A percentile compares a stretch with the other conserved stretches of the same genome.
Evolutionary conservation across 2,113 vertebrate species (phyloP).

Genomic region (Calonectris borealis): DNA sequence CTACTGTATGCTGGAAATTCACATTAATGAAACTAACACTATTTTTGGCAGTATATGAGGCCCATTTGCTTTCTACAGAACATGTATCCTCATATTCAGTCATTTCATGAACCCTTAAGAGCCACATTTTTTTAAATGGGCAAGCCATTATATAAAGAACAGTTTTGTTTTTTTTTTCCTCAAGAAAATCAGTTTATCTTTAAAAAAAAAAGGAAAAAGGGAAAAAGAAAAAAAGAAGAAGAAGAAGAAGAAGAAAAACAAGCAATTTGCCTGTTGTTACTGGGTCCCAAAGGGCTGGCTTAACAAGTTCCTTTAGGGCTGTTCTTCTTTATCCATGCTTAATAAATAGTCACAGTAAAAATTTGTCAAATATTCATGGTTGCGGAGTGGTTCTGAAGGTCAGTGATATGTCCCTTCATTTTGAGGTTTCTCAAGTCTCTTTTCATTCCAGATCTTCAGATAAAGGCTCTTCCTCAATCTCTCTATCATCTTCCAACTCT

Average conservation of each 20-base stretch:
- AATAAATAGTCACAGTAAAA: slow-evolving; percentile 99
- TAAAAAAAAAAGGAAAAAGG: slow-evolving; percentile 73
- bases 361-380: slow-evolving; percentile 88
- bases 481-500: slow-evolving; percentile 96
- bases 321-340: slow-evolving; percentile 94
- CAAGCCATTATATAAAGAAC: slow-evolving; percentile 85
- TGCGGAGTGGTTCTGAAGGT: slow-evolving; percentile 92
- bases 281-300: slow-evolving; percentile 91
- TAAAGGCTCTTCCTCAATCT: slow-evolving; percentile 98
- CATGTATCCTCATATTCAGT: slow-evolving; percentile 87
- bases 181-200: slow-evolving; percentile 85
- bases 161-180: slow-evolving; percentile 72
- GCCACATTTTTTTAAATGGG: slow-evolving; percentile 85
- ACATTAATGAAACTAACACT: slow-evolving; percentile 97
- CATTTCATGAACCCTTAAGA: slow-evolving; percentile 88
- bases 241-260: slow-evolving; percentile 78
- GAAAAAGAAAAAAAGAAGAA: slow-evolving; percentile 83
- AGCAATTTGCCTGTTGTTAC: slow-evolving; percentile 85
- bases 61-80: slow-evolving; percentile 92
- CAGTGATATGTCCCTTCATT: slow-evolving; percentile 83
- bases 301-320: slow-evolving; percentile 94
- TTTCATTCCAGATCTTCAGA: slow-evolving; percentile 98
- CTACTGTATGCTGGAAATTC: slow-evolving; percentile 96
- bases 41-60: slow-evolving; percentile 99
- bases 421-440: slow-evolving; percentile 79